Evolutionary conservation across 1,140 invertebrate species (phyloP).

Genomic region (Nixonia krombeini): DNA sequence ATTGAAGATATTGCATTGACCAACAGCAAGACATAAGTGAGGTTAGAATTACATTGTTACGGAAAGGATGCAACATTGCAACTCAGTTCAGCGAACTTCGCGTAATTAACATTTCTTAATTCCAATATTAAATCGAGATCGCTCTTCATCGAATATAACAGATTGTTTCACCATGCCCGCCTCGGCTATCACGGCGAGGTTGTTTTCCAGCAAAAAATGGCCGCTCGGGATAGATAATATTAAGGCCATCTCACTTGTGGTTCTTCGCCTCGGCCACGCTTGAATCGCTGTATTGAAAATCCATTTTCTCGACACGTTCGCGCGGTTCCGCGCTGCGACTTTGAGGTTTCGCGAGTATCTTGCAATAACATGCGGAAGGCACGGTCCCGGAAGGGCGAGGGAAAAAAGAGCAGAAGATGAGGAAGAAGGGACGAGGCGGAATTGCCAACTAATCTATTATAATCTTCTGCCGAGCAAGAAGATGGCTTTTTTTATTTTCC

Average conservation of each 20-base stretch:
- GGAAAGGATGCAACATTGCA: too few species aligned
- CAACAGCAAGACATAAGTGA: too few species aligned
- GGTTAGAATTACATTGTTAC: too few species aligned
- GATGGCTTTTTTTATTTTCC: neutral
- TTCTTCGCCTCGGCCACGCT: slow-evolving; percentile 1
- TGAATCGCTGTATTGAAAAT: slow-evolving; percentile 30
- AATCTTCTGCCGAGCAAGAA: slow-evolving; percentile 1
- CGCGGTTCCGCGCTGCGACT: slow-evolving; percentile 8
- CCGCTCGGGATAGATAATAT: neutral
- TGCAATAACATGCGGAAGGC: slow-evolving; percentile 27
- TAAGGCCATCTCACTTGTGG: neutral
- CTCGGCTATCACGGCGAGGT: neutral
- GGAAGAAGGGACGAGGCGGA: slow-evolving; percentile 1
- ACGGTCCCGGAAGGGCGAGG: slow-evolving; percentile 20
- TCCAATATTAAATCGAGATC: too few species aligned
- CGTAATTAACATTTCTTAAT: too few species aligned
- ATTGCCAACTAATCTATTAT: slow-evolving; percentile 5
- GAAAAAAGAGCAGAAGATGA: neutral
- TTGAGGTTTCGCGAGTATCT: slow-evolving; percentile 5
- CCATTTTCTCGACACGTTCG: slow-evolving; percentile 32
- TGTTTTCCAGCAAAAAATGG: neutral
- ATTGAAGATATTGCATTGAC: too few species aligned
- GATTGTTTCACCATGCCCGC: neutral
- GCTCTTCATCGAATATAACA: neutral
- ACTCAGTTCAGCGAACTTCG: too few species aligned